phyloP scores from a whole-genome alignment of 2,113 vertebrate species.

The Bubo blakistoni region DNA sequence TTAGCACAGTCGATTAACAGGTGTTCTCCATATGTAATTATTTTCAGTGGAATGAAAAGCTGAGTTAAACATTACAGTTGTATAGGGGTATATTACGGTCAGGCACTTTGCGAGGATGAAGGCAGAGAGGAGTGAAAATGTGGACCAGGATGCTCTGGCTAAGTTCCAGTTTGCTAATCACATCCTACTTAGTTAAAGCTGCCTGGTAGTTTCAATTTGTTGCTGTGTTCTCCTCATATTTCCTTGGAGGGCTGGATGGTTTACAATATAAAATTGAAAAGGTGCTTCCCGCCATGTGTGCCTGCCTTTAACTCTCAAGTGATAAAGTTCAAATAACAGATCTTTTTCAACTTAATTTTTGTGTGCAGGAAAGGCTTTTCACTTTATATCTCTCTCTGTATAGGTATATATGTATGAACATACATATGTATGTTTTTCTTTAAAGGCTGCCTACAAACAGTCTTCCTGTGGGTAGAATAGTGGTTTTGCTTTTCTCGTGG shows the following conservation, averaged over 20 bases:
- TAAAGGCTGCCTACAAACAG: background rate
- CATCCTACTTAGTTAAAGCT: background rate
- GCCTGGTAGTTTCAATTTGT: conserved; percentile 23
- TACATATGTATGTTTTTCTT: background rate
- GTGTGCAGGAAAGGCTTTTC: background rate
- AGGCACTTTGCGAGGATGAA: background rate
- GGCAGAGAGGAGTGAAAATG: background rate
- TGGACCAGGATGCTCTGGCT: conserved; percentile 4
- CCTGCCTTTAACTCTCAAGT: background rate
- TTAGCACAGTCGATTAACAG: conserved; percentile 55
- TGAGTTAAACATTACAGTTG: background rate
- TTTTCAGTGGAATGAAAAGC: conserved; percentile 17
- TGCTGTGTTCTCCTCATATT: background rate
- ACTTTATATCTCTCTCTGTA: background rate
- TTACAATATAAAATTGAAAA: conserved; percentile 9
- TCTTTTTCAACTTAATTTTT: background rate
- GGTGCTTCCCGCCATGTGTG: background rate
- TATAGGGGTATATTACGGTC: background rate
- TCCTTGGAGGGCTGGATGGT: background rate
- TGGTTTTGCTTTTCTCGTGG: background rate
- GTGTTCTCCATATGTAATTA: conserved; percentile 52
- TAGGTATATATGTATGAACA: background rate
- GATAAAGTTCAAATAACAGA: background rate
- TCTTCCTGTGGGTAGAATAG: background rate
- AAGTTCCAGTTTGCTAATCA: conserved; percentile 28